These are phyloP conservation scores for Saimiri boliviensis DNA, from an alignment of 2,113 vertebrate species.

Conservation along the genomic window DNA sequence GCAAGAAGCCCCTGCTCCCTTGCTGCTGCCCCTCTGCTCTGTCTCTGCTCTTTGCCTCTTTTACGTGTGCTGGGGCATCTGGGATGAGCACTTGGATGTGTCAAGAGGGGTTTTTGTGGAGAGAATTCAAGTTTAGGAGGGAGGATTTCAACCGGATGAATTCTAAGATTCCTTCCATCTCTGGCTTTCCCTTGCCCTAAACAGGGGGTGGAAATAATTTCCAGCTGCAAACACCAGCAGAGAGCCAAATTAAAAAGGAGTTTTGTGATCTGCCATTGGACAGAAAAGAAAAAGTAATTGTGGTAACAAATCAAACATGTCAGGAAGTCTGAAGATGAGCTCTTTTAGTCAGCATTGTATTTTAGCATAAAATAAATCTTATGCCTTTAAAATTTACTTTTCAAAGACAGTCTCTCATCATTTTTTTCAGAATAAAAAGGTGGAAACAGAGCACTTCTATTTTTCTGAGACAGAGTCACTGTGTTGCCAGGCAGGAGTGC, in stretches of 20 bases:
- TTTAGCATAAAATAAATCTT: slow-evolving; percentile 10
- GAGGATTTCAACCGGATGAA: background rate
- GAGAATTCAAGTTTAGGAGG: background rate
- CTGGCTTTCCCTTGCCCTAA: background rate
- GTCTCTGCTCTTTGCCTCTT: background rate
- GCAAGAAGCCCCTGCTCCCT: background rate
- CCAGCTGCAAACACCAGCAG: background rate
- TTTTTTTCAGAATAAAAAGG: background rate
- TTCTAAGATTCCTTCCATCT: background rate
- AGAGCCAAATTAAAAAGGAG: background rate
- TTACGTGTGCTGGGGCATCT: background rate
- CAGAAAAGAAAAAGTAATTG: background rate
- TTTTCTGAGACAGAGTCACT: too few species aligned
- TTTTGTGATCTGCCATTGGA: background rate
- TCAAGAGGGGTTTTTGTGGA: background rate
- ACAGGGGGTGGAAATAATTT: background rate
- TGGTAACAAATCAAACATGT: background rate
- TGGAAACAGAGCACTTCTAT: too few species aligned
- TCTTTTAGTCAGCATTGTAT: background rate
- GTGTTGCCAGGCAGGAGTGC: too few species aligned
- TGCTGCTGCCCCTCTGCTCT: background rate
- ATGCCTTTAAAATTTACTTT: slow-evolving; percentile 19
- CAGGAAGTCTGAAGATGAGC: background rate
- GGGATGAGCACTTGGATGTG: background rate
- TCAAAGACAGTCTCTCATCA: background rate